Conservation (phyloP, 2,888 invertebrate species). For the Leptopilina myrica region DNA sequence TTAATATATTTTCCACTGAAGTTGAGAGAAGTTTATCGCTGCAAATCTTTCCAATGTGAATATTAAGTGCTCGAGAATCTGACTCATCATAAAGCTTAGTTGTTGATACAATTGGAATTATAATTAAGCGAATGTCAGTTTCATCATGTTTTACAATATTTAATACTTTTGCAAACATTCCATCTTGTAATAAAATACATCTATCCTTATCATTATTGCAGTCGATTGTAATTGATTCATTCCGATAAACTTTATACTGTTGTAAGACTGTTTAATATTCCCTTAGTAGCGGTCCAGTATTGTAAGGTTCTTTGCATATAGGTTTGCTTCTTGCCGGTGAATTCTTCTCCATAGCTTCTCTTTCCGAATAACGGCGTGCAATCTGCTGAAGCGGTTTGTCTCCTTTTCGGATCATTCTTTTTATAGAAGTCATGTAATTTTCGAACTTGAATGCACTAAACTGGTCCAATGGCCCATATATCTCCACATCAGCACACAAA, state of each 20-base stretch:
- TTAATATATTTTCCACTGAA: no score
- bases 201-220: neutral
- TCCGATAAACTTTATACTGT: neutral
- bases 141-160: no score
- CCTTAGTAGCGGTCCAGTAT: neutral
- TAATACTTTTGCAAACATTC: no score
- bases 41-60: no score
- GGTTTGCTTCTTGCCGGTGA: neutral
- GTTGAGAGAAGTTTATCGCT: no score
- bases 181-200: neutral
- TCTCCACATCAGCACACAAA: slow-evolving; percentile 59
- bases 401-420: slow-evolving; percentile 48
- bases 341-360: neutral
- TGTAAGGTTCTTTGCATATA: neutral
- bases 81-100: no score
- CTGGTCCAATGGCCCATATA: slow-evolving; percentile 52
- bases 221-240: neutral
- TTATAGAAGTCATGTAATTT: slow-evolving; percentile 60
- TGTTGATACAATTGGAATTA: no score
- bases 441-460: slow-evolving; percentile 64
- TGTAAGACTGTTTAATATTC: neutral
- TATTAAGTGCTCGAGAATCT: no score
- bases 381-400: slow-evolving; percentile 53
- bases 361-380: slow-evolving; percentile 20
- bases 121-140: no score